Evolutionary conservation across 2,888 invertebrate species (phyloP).

Genomic region (Diarsia rubi): DNA sequence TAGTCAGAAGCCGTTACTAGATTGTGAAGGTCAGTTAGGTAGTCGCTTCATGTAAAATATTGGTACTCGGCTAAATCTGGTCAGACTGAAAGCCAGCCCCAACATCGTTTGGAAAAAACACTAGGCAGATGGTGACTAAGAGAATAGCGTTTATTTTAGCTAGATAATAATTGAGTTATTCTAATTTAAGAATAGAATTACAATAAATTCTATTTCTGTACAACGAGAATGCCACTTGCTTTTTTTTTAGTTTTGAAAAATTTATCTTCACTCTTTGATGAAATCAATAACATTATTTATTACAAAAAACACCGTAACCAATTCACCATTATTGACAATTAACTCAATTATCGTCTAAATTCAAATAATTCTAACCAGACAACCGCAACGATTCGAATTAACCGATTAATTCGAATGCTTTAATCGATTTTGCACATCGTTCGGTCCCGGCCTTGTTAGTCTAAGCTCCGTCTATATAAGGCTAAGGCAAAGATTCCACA

Average conservation of each 20-base stretch:
- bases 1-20: too few relatives aligned
- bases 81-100: too few relatives aligned
- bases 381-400: slow-evolving; percentile 63
- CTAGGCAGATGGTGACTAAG: too few relatives aligned
- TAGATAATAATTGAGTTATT: background rate
- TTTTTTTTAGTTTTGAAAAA: background rate
- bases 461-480: slow-evolving; percentile 75
- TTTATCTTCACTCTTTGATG: background rate
- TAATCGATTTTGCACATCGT: slow-evolving; percentile 70
- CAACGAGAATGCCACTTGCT: background rate
- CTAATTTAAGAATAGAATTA: background rate
- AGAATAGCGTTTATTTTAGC: background rate
- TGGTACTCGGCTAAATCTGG: too few relatives aligned
- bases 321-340: slow-evolving; percentile 26
- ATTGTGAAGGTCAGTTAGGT: too few relatives aligned
- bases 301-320: slow-evolving; percentile 16
- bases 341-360: slow-evolving; percentile 37
- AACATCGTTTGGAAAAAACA: too few relatives aligned
- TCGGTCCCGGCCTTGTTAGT: slow-evolving; percentile 60
- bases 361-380: slow-evolving; percentile 50
- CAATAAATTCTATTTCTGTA: background rate
- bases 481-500: slow-evolving; percentile 72
- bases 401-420: slow-evolving; percentile 67
- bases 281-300: background rate
- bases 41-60: too few relatives aligned